Percentiles rank a stretch among this genome's conserved stretches.
These are phyloP conservation scores for Ascidia mentula DNA, from an alignment of 23 tunicate genomes.

Conservation along the genomic window DNA sequence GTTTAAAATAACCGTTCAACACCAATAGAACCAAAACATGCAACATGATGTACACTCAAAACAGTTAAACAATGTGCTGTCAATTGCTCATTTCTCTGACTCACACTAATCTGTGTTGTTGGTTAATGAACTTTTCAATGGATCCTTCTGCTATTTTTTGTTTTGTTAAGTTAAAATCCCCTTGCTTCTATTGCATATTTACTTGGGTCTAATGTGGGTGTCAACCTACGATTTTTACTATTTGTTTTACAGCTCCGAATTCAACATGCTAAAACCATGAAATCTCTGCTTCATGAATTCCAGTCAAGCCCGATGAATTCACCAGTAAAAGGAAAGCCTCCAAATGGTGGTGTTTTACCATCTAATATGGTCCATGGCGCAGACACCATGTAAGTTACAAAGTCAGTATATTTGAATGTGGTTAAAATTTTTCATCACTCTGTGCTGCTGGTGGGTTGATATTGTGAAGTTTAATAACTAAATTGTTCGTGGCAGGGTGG, in stretches of 20 bases:
- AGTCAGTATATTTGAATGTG: not conserved
- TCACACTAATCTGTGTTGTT: too few species aligned
- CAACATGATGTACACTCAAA: too few species aligned
- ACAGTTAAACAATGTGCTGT: too few species aligned
- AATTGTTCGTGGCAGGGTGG: slow-evolving; percentile 35
- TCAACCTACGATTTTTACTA: not conserved
- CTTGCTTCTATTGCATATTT: too few species aligned
- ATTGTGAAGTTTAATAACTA: not conserved
- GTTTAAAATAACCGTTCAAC: too few species aligned
- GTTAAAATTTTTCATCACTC: not conserved
- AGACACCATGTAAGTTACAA: slow-evolving; percentile 19
- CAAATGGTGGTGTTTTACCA: not conserved
- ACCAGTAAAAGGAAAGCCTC: not conserved
- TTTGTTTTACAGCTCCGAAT: slow-evolving; percentile 53
- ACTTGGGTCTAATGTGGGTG: not conserved
- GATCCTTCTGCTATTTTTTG: too few species aligned
- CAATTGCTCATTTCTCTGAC: too few species aligned
- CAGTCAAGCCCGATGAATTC: slow-evolving; percentile 23
- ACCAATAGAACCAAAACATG: too few species aligned
- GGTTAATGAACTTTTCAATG: too few species aligned
- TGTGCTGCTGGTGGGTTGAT: not conserved
- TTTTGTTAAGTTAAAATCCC: too few species aligned
- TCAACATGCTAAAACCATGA: slow-evolving; percentile 53
- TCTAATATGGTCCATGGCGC: slow-evolving; percentile 5
- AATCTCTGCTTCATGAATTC: slow-evolving; percentile 35